A percentile compares a stretch with the other conserved stretches of the same genome.
These are phyloP conservation scores for Lithophane semibrunnea DNA, from an alignment of 2,888 invertebrate genomes.

Conservation along the genomic window DNA sequence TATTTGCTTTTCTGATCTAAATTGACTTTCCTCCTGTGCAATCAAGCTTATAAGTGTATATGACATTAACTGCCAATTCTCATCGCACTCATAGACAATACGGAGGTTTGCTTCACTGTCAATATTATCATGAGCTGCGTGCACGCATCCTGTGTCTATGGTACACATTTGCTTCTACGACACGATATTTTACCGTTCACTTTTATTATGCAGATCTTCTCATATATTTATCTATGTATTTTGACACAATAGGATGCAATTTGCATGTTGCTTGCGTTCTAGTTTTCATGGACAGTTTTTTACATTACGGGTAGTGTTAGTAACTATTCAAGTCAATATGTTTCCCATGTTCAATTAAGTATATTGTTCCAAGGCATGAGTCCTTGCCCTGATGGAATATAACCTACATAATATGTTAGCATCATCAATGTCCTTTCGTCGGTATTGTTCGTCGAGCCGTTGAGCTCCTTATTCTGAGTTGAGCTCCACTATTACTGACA, in stretches of 20 bases:
- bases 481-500: too few relatives aligned
- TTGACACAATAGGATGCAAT: neutral
- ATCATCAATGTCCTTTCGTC: neutral
- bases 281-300: neutral
- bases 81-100: slow-evolving; percentile 66
- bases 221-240: neutral
- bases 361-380: neutral
- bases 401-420: neutral
- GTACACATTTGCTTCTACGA: slow-evolving; percentile 49
- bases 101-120: slow-evolving; percentile 74
- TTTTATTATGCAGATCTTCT: neutral
- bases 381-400: neutral
- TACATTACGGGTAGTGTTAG: too few relatives aligned
- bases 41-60: slow-evolving; percentile 35
- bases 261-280: neutral
- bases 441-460: too few relatives aligned
- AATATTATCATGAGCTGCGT: slow-evolving; percentile 79
- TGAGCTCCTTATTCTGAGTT: too few relatives aligned
- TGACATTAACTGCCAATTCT: slow-evolving; percentile 54
- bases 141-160: slow-evolving; percentile 60
- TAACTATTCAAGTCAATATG: neutral
- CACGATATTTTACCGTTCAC: slow-evolving; percentile 28
- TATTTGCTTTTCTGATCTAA: neutral
- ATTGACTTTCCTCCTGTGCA: slow-evolving; percentile 27
- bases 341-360: neutral